phyloP scores from a whole-genome alignment of 2,888 invertebrate species.

The Netelia fuscicornis region DNA sequence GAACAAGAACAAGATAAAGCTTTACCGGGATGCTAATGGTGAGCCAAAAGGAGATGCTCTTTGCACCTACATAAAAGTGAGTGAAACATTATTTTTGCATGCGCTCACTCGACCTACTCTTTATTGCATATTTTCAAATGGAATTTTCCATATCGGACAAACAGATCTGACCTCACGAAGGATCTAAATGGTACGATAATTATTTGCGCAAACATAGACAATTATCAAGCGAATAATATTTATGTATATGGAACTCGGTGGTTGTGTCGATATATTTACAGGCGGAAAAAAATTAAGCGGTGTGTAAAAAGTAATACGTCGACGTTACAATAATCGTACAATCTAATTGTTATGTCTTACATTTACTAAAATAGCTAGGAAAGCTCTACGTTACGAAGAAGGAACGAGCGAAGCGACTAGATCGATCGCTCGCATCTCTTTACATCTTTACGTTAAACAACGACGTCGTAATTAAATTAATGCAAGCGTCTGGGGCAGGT shows the following conservation, averaged over 20 bases:
- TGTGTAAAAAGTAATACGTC: constrained; percentile 67
- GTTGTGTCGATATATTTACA: constrained; percentile 71
- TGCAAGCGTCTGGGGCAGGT: constrained; percentile 51
- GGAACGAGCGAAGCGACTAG: constrained; percentile 46
- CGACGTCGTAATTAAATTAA: constrained; percentile 50
- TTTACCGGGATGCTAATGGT: constrained; percentile 93
- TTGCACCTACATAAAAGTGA: constrained; percentile 97
- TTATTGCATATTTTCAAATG: not conserved
- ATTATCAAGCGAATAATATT: constrained; percentile 19
- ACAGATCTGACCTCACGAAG: not conserved
- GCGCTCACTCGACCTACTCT: not conserved
- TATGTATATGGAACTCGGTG: not conserved
- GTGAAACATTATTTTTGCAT: constrained; percentile 66
- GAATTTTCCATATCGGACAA: constrained; percentile 8
- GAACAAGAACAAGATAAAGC: constrained; percentile 94
- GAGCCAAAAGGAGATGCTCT: constrained; percentile 97
- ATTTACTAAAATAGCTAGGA: constrained; percentile 26
- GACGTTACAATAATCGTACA: constrained; percentile 61
- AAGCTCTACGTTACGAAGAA: constrained; percentile 19
- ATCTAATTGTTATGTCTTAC: constrained; percentile 40
- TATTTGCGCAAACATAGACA: constrained; percentile 17
- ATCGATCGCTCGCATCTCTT: constrained; percentile 47
- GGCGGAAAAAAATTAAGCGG: constrained; percentile 57
- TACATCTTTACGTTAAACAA: constrained; percentile 26
- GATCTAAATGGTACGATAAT: constrained; percentile 37